Conservation (phyloP, 2,113 vertebrate species). For the Gambusia affinis region DNA sequence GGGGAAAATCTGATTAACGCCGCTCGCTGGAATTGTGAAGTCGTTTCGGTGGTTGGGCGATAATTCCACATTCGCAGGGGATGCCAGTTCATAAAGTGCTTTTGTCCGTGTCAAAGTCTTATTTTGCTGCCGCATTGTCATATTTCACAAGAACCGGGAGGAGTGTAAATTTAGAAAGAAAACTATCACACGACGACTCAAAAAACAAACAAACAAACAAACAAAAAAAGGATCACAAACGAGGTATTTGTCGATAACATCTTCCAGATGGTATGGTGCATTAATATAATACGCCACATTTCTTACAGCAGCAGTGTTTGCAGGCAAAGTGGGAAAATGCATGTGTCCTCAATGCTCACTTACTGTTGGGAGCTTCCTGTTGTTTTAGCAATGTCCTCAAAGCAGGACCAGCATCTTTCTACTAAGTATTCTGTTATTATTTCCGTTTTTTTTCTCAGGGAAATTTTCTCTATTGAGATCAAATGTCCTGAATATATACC, state of each 20-base stretch:
- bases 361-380: conserved; percentile 10
- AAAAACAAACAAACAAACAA: neutral
- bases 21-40: conserved; percentile 68
- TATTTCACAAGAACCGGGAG: conserved; percentile 55
- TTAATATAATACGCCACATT: conserved; percentile 50
- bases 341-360: conserved; percentile 38
- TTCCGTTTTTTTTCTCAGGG: conserved; percentile 36
- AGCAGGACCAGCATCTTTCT: conserved; percentile 61
- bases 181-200: conserved; percentile 30
- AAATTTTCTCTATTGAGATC: conserved; percentile 78
- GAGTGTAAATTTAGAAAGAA: conserved; percentile 53
- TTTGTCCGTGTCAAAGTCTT: conserved; percentile 67
- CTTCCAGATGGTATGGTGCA: conserved; percentile 59
- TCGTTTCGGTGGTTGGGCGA: conserved; percentile 64
- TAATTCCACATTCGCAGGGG: conserved; percentile 71
- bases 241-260: conserved; percentile 71
- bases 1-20: conserved; percentile 79
- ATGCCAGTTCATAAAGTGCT: conserved; percentile 63
- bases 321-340: conserved; percentile 45
- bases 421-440: conserved; percentile 62
- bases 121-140: conserved; percentile 55
- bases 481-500: conserved; percentile 74
- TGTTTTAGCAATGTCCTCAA: conserved; percentile 57
- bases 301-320: conserved; percentile 47
- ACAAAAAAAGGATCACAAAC: conserved; percentile 29